phyloP scores from a whole-genome alignment of 2,797 vertebrate species.

The Chelonia mydas region DNA sequence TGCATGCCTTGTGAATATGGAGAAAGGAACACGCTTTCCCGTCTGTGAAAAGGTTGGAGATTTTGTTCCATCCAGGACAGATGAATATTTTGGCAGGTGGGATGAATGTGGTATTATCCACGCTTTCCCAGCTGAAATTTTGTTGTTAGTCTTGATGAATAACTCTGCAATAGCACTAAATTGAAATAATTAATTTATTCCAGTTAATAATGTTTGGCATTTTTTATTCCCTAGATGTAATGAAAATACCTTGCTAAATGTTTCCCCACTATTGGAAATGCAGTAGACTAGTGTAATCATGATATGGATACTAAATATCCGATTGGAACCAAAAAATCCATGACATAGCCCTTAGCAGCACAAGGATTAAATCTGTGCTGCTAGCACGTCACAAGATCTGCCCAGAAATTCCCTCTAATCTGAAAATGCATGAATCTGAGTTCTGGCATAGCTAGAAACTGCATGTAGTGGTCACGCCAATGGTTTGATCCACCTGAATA shows the following conservation, averaged over 20 bases:
- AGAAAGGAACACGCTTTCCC: background rate
- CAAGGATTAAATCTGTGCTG: background rate
- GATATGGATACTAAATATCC: background rate
- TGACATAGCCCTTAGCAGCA: background rate
- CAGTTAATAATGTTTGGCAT: constrained; percentile 1
- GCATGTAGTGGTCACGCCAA: background rate
- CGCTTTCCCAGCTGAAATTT: background rate
- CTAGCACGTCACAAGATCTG: background rate
- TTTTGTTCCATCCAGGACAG: background rate
- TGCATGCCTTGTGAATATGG: background rate
- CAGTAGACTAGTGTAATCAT: background rate
- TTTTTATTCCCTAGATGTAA: constrained; percentile 11
- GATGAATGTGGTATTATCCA: background rate
- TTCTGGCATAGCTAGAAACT: accelerated
- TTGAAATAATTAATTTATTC: background rate
- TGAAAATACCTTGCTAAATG: constrained; percentile 1
- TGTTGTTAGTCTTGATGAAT: background rate
- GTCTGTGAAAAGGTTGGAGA: background rate
- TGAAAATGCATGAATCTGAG: background rate
- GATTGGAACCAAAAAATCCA: background rate
- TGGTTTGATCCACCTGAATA: background rate
- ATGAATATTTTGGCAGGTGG: background rate
- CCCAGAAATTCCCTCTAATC: background rate
- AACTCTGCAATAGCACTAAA: background rate
- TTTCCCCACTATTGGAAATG: background rate